These are phyloP conservation scores for Arvicanthis niloticus DNA, from an alignment of 2,113 vertebrate species.

Conservation along the genomic window DNA sequence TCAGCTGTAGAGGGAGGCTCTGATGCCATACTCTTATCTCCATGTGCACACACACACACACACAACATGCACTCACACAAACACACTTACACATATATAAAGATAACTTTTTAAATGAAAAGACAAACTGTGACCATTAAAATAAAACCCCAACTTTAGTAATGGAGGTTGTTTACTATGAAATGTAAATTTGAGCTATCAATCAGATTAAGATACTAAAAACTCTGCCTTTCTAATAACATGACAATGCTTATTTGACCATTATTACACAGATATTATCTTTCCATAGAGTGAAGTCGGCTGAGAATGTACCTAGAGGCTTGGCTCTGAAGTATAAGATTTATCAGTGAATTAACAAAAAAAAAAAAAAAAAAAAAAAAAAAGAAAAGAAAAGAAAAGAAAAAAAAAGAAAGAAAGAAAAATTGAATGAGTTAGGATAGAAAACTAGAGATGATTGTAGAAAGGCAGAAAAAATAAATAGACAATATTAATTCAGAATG, in stretches of 20 bases:
- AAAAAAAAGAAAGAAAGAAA: neutral
- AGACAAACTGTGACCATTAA: neutral
- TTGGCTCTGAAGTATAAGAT: neutral
- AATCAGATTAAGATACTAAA: constrained; percentile 17
- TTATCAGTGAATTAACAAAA: constrained; percentile 17
- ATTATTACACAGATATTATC: neutral
- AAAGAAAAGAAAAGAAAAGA: too few relatives aligned
- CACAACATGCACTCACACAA: neutral
- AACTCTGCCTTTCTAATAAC: neutral
- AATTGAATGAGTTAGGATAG: neutral
- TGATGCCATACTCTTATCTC: neutral
- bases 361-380: too few relatives aligned
- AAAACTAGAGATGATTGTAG: neutral
- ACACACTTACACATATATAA: neutral
- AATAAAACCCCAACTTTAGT: neutral
- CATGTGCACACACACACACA: neutral
- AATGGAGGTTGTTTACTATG: neutral
- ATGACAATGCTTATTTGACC: neutral
- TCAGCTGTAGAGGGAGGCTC: neutral
- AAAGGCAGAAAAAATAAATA: neutral
- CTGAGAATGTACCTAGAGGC: neutral
- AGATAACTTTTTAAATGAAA: neutral
- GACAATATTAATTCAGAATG: neutral
- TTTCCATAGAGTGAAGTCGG: neutral
- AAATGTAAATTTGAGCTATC: constrained; percentile 15